A percentile compares a stretch with the other conserved stretches of the same genome.
Conservation (phyloP, 2,888 invertebrate species). For the Eulithis testata region DNA sequence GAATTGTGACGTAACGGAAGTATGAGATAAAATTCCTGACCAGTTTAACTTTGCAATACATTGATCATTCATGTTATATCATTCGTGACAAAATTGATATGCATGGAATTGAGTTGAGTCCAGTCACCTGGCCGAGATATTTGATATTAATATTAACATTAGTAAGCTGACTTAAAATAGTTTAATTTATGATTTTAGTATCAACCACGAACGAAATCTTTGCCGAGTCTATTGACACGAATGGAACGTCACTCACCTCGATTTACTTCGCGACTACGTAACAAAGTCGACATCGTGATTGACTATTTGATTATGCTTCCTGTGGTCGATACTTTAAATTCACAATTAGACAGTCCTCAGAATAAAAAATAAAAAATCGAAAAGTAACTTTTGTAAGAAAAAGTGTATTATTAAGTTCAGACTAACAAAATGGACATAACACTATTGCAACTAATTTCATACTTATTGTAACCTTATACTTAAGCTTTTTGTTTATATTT, state of each 20-base stretch:
- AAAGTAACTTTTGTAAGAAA: too few relatives aligned
- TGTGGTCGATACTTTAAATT: neutral
- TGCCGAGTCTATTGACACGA: too few relatives aligned
- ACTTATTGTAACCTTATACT: slow-evolving; percentile 25
- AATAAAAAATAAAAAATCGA: too few relatives aligned
- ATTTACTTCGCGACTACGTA: too few relatives aligned
- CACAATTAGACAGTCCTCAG: too few relatives aligned
- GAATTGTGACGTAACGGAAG: slow-evolving; percentile 6
- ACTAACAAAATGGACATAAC: neutral
- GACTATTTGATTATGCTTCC: too few relatives aligned
- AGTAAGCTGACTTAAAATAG: too few relatives aligned
- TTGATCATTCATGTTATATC: slow-evolving; percentile 24
- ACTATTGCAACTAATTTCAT: slow-evolving; percentile 34
- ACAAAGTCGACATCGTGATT: too few relatives aligned
- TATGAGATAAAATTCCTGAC: slow-evolving; percentile 7
- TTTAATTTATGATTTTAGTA: too few relatives aligned
- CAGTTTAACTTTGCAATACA: slow-evolving; percentile 14
- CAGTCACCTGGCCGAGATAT: slow-evolving; percentile 23
- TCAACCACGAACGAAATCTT: too few relatives aligned
- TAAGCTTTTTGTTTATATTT: slow-evolving; percentile 32
- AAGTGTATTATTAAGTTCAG: neutral
- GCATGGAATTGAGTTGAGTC: slow-evolving; percentile 13
- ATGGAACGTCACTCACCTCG: too few relatives aligned
- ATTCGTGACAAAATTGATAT: slow-evolving; percentile 32
- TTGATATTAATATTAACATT: slow-evolving; percentile 9